Conservation (phyloP, 1,140 invertebrate genomes). For the Drosophila asahinai region DNA sequence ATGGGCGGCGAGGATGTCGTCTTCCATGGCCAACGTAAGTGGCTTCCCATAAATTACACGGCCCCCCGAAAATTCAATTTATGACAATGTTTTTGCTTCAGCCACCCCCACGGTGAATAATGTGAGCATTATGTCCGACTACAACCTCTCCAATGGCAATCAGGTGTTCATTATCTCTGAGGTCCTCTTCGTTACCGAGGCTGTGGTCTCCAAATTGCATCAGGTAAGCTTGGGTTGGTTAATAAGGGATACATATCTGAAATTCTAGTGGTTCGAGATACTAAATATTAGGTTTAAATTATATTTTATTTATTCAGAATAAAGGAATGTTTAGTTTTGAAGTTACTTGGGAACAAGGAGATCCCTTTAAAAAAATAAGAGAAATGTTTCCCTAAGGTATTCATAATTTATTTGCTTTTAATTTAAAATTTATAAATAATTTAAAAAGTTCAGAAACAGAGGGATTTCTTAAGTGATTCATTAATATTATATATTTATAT, state of each 20-base stretch:
- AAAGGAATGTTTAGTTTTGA: no score
- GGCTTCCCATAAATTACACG: constrained; percentile 34
- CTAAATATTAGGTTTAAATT: not conserved
- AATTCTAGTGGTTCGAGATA: not conserved
- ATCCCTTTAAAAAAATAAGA: no score
- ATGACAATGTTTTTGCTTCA: constrained; percentile 51
- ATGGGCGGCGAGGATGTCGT: constrained; percentile 87
- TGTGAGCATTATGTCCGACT: constrained; percentile 87
- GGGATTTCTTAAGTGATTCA: not conserved
- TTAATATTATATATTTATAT: not conserved
- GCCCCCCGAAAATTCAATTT: constrained; percentile 25
- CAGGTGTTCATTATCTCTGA: constrained; percentile 88
- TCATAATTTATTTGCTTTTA: no score
- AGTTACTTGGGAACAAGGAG: no score
- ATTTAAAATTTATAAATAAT: not conserved
- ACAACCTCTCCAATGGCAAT: constrained; percentile 87
- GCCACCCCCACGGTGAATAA: constrained; percentile 87
- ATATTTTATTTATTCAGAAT: no score
- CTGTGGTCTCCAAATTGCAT: constrained; percentile 87
- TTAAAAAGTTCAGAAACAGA: not conserved
- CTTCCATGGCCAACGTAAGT: constrained; percentile 87
- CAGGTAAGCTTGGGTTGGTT: constrained; percentile 76
- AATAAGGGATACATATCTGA: not conserved
- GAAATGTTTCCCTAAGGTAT: no score
- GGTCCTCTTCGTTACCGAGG: constrained; percentile 87